phyloP scores from a whole-genome alignment of 1,140 invertebrate genomes.

The Metopolophium dirhodum region DNA sequence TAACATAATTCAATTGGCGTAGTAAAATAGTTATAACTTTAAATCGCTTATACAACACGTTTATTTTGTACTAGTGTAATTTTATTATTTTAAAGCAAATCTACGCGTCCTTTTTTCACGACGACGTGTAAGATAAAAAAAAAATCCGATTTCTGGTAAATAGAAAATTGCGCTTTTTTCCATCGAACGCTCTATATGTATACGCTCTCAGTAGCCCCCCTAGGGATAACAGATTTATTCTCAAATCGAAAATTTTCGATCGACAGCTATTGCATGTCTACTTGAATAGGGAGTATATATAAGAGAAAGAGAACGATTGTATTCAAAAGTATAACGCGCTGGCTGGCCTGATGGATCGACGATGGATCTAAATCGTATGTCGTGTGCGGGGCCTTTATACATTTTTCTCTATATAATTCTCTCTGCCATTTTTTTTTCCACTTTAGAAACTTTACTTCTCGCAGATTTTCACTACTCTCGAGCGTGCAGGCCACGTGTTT shows the following conservation, averaged over 20 bases:
- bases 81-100: background rate
- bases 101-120: background rate
- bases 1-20: background rate
- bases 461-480: background rate
- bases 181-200: background rate
- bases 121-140: background rate
- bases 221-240: slow-evolving; percentile 40
- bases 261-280: background rate
- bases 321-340: background rate
- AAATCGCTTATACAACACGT: background rate
- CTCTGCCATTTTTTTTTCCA: background rate
- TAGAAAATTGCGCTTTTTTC: slow-evolving; percentile 26
- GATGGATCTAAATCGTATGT: slow-evolving; percentile 43
- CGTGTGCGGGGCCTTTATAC: background rate
- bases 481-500: background rate
- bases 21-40: background rate
- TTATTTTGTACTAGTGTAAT: background rate
- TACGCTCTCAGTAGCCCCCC: background rate
- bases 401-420: background rate
- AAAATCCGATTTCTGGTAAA: slow-evolving; percentile 18
- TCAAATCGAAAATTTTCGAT: slow-evolving; percentile 9
- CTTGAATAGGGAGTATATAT: background rate
- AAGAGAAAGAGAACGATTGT: slow-evolving; percentile 29
- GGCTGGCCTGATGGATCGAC: slow-evolving; percentile 16
- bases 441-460: slow-evolving; percentile 19